These are phyloP conservation scores for Triops longicaudatus DNA, from an alignment of 1,140 invertebrate species.

Conservation along the genomic window DNA sequence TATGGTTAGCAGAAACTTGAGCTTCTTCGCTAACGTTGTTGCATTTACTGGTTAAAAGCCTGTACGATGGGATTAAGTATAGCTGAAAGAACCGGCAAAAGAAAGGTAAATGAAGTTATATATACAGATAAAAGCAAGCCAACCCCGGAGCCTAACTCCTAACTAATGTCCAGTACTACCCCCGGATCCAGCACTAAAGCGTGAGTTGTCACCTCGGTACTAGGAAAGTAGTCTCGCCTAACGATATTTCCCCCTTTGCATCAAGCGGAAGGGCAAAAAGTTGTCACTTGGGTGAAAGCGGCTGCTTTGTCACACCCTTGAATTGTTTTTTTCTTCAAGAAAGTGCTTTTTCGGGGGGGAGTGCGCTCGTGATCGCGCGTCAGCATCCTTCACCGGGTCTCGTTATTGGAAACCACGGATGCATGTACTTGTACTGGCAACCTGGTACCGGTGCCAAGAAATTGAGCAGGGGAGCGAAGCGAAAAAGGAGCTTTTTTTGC, in stretches of 20 bases:
- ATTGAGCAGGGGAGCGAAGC: background rate
- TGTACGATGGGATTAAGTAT: background rate
- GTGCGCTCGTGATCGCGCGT: background rate
- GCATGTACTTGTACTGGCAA: background rate
- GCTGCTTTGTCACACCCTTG: constrained; percentile 13
- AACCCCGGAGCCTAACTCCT: too few species aligned
- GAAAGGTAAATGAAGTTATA: too few species aligned
- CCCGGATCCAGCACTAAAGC: background rate
- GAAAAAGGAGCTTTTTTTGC: background rate
- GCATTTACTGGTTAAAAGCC: background rate
- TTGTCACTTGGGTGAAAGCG: background rate
- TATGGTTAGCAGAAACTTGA: too few species aligned
- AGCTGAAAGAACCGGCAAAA: too few species aligned
- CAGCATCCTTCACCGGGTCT: background rate
- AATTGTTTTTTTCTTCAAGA: background rate
- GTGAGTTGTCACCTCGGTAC: background rate
- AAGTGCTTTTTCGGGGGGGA: background rate
- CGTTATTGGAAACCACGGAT: background rate
- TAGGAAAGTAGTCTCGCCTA: background rate
- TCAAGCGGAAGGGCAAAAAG: background rate
- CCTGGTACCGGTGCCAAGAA: background rate
- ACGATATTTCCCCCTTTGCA: background rate
- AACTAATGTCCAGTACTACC: too few species aligned
- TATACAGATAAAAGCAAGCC: too few species aligned
- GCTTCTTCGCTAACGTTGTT: too few species aligned